A percentile compares a stretch with the other conserved stretches of the same genome.
These are phyloP conservation scores for Drosophila borealis DNA, from an alignment of 2,888 invertebrate genomes.

Conservation along the genomic window DNA sequence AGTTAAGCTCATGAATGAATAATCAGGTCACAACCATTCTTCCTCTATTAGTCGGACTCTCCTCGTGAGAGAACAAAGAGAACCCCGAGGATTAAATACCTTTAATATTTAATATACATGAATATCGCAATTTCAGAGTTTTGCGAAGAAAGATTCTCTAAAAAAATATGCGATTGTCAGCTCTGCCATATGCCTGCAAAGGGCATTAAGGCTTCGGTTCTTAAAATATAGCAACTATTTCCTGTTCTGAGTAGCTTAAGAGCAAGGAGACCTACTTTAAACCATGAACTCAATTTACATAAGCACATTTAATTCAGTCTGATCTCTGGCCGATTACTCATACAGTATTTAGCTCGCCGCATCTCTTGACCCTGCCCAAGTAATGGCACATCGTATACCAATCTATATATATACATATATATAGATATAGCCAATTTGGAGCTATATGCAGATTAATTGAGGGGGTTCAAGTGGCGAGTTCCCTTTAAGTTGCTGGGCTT, in stretches of 20 bases:
- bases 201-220: no score
- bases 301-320: slow-evolving; percentile 8
- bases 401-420: background rate
- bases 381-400: slow-evolving; percentile 13
- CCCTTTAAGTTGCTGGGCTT: slow-evolving; percentile 53
- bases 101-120: no score
- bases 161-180: no score
- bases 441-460: slow-evolving; percentile 58
- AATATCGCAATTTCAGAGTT: no score
- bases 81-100: no score
- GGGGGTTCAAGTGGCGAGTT: slow-evolving; percentile 73
- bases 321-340: slow-evolving; percentile 44
- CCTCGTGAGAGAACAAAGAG: no score
- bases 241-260: background rate
- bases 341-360: slow-evolving; percentile 5
- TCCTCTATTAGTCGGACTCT: no score
- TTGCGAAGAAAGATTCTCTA: no score
- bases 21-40: no score
- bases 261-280: background rate
- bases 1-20: no score
- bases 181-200: no score
- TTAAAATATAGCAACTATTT: background rate
- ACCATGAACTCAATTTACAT: slow-evolving; percentile 19
- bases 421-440: slow-evolving; percentile 34
- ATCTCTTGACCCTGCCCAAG: slow-evolving; percentile 36